Conservation (phyloP, 2,888 invertebrate genomes). For the Aphidius colemani region DNA sequence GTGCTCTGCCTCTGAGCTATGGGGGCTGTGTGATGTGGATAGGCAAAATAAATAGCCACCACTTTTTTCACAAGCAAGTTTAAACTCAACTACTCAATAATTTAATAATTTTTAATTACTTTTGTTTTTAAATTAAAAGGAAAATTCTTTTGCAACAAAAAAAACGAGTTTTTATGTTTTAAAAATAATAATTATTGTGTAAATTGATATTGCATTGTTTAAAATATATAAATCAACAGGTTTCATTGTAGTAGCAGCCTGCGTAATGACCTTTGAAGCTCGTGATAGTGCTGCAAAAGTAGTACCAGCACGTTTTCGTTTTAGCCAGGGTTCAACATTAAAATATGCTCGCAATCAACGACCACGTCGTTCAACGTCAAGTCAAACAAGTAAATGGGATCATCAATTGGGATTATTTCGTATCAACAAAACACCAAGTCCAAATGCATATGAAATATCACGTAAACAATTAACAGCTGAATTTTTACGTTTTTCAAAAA, state of each 20-base stretch:
- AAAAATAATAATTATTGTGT: too few species aligned
- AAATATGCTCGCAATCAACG: slow-evolving; percentile 52
- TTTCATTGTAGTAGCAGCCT: slow-evolving; percentile 94
- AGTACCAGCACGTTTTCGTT: slow-evolving; percentile 74
- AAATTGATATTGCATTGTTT: not conserved
- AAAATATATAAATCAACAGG: slow-evolving; percentile 62
- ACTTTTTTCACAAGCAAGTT: too few species aligned
- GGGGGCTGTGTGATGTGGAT: slow-evolving; percentile 55
- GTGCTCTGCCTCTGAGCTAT: slow-evolving; percentile 69
- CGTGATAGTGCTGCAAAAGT: slow-evolving; percentile 93
- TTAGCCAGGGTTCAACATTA: slow-evolving; percentile 49
- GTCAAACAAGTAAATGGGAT: slow-evolving; percentile 65
- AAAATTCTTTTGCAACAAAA: too few species aligned
- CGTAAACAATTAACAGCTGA: slow-evolving; percentile 55
- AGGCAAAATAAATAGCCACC: too few species aligned
- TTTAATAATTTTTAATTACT: not conserved
- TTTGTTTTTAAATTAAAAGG: too few species aligned
- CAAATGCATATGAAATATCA: slow-evolving; percentile 54
- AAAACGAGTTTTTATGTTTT: not conserved
- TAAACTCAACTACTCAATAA: not conserved
- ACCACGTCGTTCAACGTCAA: slow-evolving; percentile 61
- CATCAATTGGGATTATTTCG: slow-evolving; percentile 73
- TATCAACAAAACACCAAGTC: slow-evolving; percentile 62
- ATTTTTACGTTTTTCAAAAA: slow-evolving; percentile 56
- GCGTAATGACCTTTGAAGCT: slow-evolving; percentile 98